These are phyloP conservation scores for Cichlasoma orientale DNA, from an alignment of 2,797 vertebrate species.

Conservation along the genomic window DNA sequence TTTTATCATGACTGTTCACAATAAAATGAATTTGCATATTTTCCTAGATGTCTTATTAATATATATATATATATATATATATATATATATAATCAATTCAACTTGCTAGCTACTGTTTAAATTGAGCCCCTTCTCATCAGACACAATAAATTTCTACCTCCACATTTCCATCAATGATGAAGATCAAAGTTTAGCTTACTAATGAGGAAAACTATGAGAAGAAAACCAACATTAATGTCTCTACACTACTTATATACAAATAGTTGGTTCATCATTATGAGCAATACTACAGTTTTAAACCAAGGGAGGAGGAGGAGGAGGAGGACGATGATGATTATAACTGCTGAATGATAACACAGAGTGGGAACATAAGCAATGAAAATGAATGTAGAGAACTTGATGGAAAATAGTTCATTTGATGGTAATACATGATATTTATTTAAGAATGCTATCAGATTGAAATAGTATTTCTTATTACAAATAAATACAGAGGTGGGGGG, in stretches of 20 bases:
- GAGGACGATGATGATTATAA: not conserved
- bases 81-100: no score
- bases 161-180: not conserved
- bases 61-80: no score
- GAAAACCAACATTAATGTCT: not conserved
- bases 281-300: no score
- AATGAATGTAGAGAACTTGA: not conserved
- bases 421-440: not conserved
- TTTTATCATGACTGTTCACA: not conserved
- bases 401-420: not conserved
- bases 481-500: not conserved
- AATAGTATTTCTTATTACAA: not conserved
- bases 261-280: not conserved
- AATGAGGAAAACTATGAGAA: not conserved
- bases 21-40: not conserved
- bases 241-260: not conserved
- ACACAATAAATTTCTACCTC: not conserved
- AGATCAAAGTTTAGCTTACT: not conserved
- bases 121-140: not conserved
- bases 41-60: no score
- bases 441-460: not conserved
- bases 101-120: not conserved
- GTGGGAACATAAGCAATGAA: not conserved
- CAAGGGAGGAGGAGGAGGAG: not conserved
- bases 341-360: not conserved